Conservation (phyloP, 1,140 invertebrate genomes). For the Ganaspis sp. region DNA sequence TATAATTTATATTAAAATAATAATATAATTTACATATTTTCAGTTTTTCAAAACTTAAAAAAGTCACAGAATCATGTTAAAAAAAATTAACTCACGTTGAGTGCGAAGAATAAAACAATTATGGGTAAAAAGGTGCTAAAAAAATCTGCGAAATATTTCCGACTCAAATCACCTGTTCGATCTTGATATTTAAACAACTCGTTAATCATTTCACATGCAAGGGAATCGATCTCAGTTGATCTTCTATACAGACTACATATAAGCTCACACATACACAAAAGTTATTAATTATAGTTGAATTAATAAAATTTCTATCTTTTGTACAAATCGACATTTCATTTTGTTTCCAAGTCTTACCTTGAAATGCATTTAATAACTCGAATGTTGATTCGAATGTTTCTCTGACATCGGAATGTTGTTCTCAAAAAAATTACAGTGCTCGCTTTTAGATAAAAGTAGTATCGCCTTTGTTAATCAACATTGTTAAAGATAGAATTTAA, state of each 20-base stretch:
- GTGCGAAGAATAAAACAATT: conserved; percentile 8
- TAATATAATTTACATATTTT: too few relatives aligned
- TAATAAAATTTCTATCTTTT: not conserved
- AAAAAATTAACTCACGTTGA: too few relatives aligned
- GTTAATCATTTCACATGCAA: not conserved
- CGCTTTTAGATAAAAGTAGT: not conserved
- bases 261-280: not conserved
- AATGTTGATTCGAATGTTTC: not conserved
- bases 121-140: not conserved
- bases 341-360: not conserved
- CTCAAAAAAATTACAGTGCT: not conserved
- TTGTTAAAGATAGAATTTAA: too few relatives aligned
- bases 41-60: too few relatives aligned
- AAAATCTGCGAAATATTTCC: not conserved
- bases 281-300: not conserved
- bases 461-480: too few relatives aligned
- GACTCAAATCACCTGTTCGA: not conserved
- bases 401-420: not conserved
- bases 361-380: not conserved
- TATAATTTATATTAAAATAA: too few relatives aligned
- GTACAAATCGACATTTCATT: not conserved
- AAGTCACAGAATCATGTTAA: too few relatives aligned
- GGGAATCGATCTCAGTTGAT: conserved; percentile 5
- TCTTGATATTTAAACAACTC: not conserved
- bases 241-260: not conserved